Conservation (phyloP, 1,140 invertebrate species). For the Vanessa tameamea region DNA sequence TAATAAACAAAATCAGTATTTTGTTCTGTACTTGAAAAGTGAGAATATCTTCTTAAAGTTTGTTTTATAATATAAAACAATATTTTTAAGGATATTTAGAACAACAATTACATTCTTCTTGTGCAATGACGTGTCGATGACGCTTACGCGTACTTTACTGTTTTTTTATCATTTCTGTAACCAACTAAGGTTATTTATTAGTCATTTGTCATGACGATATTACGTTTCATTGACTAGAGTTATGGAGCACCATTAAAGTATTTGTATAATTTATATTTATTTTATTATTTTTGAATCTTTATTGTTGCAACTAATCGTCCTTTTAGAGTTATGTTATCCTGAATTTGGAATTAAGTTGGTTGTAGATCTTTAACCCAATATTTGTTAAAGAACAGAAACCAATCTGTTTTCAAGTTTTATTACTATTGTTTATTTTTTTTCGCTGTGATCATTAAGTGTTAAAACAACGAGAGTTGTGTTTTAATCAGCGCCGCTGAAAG, state of each 20-base stretch:
- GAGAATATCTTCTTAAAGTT: too few species aligned
- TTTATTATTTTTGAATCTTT: neutral
- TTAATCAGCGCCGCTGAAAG: conserved; percentile 56
- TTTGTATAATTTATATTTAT: neutral
- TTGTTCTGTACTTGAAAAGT: neutral
- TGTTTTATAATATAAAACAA: too few species aligned
- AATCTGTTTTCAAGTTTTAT: neutral
- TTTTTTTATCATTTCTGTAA: neutral
- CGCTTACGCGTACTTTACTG: neutral
- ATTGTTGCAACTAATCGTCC: too few species aligned
- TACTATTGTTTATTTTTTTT: neutral
- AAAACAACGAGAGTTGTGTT: conserved; percentile 27
- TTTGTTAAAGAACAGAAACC: neutral
- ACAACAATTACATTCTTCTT: too few species aligned
- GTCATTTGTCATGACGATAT: neutral
- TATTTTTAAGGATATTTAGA: too few species aligned
- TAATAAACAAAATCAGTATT: neutral
- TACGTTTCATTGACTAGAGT: neutral
- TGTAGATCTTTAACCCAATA: too few species aligned
- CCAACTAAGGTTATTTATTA: neutral
- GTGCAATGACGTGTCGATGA: neutral
- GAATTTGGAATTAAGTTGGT: too few species aligned
- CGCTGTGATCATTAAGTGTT: conserved; percentile 10
- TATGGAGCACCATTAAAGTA: neutral
- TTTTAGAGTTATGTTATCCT: too few species aligned